A percentile compares a stretch with the other conserved stretches of the same genome.
Evolutionary conservation across 2,888 invertebrate genomes (phyloP).

Genomic region (Galerucella pusilla): DNA sequence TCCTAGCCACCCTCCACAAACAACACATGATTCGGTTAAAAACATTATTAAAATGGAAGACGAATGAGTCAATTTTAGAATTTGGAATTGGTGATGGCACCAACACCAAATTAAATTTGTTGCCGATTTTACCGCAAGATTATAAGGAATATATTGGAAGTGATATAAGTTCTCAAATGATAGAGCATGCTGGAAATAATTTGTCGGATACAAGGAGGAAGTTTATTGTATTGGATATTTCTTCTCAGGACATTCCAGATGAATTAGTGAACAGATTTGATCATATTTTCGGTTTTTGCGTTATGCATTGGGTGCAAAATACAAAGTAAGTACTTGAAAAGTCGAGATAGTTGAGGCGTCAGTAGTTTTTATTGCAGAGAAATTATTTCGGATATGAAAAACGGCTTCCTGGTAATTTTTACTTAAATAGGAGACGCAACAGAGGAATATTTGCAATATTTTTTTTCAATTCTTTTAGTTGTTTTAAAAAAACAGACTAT

Average conservation of each 20-base stretch:
- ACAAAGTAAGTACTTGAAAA: constrained; percentile 27
- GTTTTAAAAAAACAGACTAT: too few species aligned
- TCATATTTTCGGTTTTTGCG: constrained; percentile 34
- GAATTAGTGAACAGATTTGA: constrained; percentile 32
- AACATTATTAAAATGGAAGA: constrained; percentile 53
- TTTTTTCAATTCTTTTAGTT: too few species aligned
- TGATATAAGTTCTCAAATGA: constrained; percentile 33
- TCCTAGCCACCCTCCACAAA: constrained; percentile 3
- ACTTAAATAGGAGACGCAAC: too few species aligned
- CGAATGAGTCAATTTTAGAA: constrained; percentile 70
- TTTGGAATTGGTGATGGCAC: constrained; percentile 82
- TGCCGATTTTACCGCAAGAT: constrained; percentile 31
- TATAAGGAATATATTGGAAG: constrained; percentile 34
- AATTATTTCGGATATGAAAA: too few species aligned
- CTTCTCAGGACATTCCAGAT: background rate
- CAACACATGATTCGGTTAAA: constrained; percentile 70
- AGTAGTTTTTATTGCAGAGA: too few species aligned
- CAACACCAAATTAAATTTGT: constrained; percentile 65
- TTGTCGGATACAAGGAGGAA: constrained; percentile 6
- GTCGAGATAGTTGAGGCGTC: too few species aligned
- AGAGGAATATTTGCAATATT: too few species aligned
- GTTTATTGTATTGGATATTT: constrained; percentile 33
- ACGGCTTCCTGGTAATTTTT: too few species aligned
- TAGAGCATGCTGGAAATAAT: constrained; percentile 18
- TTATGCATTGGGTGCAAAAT: constrained; percentile 37